A percentile compares a stretch with the other conserved stretches of the same genome.
phyloP scores from a whole-genome alignment of 2,113 vertebrate species.

The Amazona guildingii region DNA sequence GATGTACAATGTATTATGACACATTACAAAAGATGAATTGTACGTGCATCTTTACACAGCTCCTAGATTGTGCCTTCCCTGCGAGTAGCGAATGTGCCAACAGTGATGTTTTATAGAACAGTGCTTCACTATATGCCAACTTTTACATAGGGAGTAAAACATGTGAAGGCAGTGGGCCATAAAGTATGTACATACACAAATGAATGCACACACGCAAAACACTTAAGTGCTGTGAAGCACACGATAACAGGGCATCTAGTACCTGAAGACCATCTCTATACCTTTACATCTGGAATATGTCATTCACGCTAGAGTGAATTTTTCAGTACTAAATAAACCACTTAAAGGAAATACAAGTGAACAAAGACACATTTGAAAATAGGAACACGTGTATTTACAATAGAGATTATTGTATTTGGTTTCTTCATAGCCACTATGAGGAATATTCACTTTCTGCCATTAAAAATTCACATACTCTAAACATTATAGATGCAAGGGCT shows the following conservation, averaged over 20 bases:
- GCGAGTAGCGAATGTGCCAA: background rate
- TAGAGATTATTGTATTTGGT: background rate
- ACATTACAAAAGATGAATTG: background rate
- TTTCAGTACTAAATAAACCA: background rate
- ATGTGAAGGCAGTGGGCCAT: background rate
- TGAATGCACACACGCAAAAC: background rate
- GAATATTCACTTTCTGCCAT: background rate
- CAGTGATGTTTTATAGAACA: background rate
- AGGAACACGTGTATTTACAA: background rate
- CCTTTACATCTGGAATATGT: background rate
- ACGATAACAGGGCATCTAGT: background rate
- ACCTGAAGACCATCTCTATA: background rate
- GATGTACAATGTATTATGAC: background rate
- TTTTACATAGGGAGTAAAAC: background rate
- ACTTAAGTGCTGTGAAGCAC: background rate
- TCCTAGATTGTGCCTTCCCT: background rate
- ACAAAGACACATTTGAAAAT: background rate
- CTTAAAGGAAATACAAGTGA: background rate
- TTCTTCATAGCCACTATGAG: background rate
- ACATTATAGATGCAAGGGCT: background rate
- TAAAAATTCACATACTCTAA: background rate
- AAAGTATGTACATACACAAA: fast-evolving
- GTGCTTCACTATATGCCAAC: background rate
- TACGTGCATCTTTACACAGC: background rate
- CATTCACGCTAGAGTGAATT: background rate